Evolutionary conservation across 1,140 invertebrate species (phyloP), one percentile per base, ranked within the genome.

Genomic region (Scaptomyza pallida): DNA sequence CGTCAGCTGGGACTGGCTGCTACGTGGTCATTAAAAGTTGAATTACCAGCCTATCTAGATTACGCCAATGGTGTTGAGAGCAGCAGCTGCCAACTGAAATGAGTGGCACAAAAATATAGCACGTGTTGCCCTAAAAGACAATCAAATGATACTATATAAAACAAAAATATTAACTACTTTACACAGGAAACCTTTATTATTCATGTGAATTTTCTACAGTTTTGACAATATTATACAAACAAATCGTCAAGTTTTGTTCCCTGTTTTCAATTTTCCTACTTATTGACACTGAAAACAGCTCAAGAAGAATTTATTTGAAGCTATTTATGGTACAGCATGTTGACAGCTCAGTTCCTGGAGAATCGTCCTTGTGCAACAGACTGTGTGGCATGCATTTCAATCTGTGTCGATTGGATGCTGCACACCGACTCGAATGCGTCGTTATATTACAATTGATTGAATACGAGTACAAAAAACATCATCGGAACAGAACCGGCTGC

Each of bases 11-110:
- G 37, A 33, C 26, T 30, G 23, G 57, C 15, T 17, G 17, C 35
- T 2, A 21, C 10, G n/a, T 55, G 61, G n/a, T 43, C 59, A 63
- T 45, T 30, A 41, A 48, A 70, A 70, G 33, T 70, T 62, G 13
- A 52, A 45, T 61, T 47, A 19, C 5, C 33, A 12, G 44, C 45
- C 23, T 30, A 35, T 12, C 15, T 4, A 10, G 2, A 51, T 33
- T 35, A 13, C 30, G 10, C 17, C 50, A 61, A 40, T 8, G 2
- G 1, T 17, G 5, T 26, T 26, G 17, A 16, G 13, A 57, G 10
- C 30, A 62, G 26, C n/a, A n/a, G n/a, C n/a, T n/a, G n/a, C n/a
- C n/a, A n/a, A n/a, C 47, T 52, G 26, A 5, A 15, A n/a, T 72
- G 40, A 57, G 37, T 65, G 10, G 47, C 12, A 35, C 8, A 17